Percentiles rank a stretch among this genome's conserved stretches.
phyloP scores from a whole-genome alignment of 2,797 vertebrate species.

The Oreochromis grahami region DNA sequence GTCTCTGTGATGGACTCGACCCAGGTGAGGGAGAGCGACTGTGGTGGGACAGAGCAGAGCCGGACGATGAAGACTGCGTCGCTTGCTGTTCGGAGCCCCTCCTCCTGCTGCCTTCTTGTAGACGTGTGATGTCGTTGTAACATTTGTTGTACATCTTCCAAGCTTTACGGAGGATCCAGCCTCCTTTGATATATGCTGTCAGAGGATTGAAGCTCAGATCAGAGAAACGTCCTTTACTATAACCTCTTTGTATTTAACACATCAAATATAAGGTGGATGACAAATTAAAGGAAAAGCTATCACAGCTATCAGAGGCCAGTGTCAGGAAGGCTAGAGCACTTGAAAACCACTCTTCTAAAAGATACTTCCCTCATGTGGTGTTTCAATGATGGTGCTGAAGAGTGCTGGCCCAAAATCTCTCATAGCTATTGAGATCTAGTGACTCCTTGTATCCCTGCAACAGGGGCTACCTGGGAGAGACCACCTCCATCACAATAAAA shows the following conservation, averaged over 20 bases:
- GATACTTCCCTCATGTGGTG: background rate
- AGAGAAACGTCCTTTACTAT: background rate
- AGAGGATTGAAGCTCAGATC: background rate
- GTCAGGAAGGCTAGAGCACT: background rate
- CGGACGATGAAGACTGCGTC: constrained; percentile 60
- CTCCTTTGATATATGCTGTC: constrained; percentile 97
- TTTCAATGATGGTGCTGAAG: background rate
- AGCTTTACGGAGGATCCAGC: constrained; percentile 99
- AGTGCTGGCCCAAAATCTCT: background rate
- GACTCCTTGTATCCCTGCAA: background rate
- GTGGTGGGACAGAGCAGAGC: constrained; percentile 78
- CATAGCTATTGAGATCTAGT: background rate
- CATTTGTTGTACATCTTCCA: constrained; percentile 99
- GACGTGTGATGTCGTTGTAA: constrained; percentile 91
- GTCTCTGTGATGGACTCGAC: constrained; percentile 61
- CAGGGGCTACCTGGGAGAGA: background rate
- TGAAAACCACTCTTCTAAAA: background rate
- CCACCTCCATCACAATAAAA: background rate
- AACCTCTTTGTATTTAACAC: background rate
- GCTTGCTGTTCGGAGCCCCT: constrained; percentile 72
- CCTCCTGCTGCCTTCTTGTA: constrained; percentile 88
- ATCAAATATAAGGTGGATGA: background rate
- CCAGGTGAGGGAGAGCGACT: constrained; percentile 60
- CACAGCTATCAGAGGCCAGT: background rate
- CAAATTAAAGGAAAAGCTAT: background rate